Evolutionary conservation across 2,113 vertebrate genomes (phyloP).

Genomic region (Tricholaema leucomelas): DNA sequence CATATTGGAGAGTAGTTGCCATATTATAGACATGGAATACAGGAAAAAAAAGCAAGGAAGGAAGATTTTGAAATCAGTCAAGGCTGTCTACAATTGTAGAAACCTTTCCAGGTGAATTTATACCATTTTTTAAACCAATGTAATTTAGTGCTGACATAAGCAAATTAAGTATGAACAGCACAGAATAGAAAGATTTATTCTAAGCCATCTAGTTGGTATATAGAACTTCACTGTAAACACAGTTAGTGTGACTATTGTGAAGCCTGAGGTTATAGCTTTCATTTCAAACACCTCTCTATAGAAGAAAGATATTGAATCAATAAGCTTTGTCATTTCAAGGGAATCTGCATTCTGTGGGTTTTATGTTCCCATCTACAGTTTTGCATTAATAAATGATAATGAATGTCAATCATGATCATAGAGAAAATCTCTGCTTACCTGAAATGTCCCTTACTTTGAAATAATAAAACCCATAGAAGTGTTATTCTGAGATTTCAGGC

Average conservation of each 20-base stretch:
- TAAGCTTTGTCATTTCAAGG: not conserved
- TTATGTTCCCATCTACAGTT: not conserved
- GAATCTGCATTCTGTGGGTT: not conserved
- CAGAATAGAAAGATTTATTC: not conserved
- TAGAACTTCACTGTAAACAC: not conserved
- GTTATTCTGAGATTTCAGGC: not conserved
- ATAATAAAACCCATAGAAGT: not conserved
- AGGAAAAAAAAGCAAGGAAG: not conserved
- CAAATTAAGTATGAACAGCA: not conserved
- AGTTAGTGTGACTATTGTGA: not conserved
- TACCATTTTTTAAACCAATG: not conserved
- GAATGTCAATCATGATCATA: not conserved
- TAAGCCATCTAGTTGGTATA: not conserved
- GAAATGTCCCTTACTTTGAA: slow-evolving; percentile 9
- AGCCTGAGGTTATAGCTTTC: slow-evolving; percentile 30
- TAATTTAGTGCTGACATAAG: not conserved
- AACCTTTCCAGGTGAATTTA: not conserved
- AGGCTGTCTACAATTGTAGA: not conserved
- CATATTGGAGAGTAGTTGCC: not conserved
- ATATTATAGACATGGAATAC: not conserved
- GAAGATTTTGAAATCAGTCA: not conserved
- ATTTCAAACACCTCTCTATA: slow-evolving; percentile 26
- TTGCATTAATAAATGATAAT: slow-evolving; percentile 22
- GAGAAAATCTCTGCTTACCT: not conserved
- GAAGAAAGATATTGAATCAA: slow-evolving; percentile 27